Evolutionary conservation across 2,113 vertebrate genomes (phyloP), one percentile per base, ranked within the genome.

Genomic region (Procavia capensis): DNA sequence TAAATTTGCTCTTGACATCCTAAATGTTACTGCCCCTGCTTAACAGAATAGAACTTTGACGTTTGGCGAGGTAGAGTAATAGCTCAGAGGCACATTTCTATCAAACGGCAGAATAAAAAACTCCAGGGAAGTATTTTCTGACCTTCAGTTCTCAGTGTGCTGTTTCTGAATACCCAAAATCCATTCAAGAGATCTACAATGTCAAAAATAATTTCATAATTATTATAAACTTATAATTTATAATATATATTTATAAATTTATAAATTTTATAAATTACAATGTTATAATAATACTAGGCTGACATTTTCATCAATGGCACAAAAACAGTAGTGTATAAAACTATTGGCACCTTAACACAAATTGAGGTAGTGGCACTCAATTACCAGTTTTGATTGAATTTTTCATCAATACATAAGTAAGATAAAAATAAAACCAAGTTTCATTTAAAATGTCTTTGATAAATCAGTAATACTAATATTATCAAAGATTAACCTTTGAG

Each of bases 11-110:
- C 11, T n/a, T 57, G 17, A 4, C 13, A 74, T 16, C 36, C 43
- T 0, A 64, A 5, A 14, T 6, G 1, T 27, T 68, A 64, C 36
- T 64, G 6, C 5, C 4, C 2, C 13, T 3, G 63, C 36, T 41
- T 61, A 19, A 63, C 3, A 50, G 1, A 88, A 6, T 4, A 45
- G 34, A 88, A 95, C 78, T 17, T 0, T 57, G 29, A 47, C 1
- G 1, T 47, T 70, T 34, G 39, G 0, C 43, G 2, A 17, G 2
- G 22, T 0, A 2, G n/a, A 2, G 0, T 39, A 66, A 54, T 3
- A 57, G 7, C 3, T 34, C 4, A 63, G 63, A 50, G 16, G n/a
- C 31, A 41, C 1, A 25, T 22, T 64, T 78, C 17, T 66, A 41
- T 43, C 54, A 68, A 19, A 25, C 27, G 29, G 0, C 6, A 75